Percentiles rank a stretch among this genome's conserved stretches.
These are phyloP conservation scores for Slavum lentiscoides DNA, from an alignment of 2,888 invertebrate genomes.

Conservation along the genomic window DNA sequence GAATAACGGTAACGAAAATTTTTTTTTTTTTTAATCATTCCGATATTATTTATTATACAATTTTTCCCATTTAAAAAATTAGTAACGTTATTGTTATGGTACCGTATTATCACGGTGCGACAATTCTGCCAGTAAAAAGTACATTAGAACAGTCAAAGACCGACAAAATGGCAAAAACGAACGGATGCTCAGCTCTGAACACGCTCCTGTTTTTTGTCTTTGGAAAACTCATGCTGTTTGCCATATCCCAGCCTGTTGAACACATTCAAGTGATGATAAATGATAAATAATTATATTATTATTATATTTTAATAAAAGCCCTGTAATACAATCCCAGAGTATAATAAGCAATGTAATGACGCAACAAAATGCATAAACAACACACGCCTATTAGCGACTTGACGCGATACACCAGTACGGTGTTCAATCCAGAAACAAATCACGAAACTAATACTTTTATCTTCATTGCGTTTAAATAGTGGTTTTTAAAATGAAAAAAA, in stretches of 20 bases:
- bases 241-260: slow-evolving; percentile 29
- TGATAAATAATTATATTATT: not conserved
- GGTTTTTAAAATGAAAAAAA: too few species aligned
- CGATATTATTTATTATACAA: too few species aligned
- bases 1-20: too few species aligned
- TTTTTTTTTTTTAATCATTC: too few species aligned
- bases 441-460: not conserved
- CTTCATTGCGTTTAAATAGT: too few species aligned
- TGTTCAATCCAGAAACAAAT: not conserved
- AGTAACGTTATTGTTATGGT: not conserved
- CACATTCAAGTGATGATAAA: slow-evolving; percentile 10
- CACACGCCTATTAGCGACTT: not conserved
- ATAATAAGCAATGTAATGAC: too few species aligned
- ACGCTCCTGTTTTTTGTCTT: not conserved
- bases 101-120: not conserved
- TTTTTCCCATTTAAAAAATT: not conserved
- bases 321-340: not conserved
- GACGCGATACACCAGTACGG: not conserved
- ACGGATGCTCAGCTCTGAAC: slow-evolving; percentile 18
- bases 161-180: slow-evolving; percentile 13
- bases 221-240: slow-evolving; percentile 25
- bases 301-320: not conserved
- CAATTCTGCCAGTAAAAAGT: slow-evolving; percentile 17
- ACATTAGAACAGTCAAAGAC: not conserved
- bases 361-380: not conserved